Conservation (phyloP, 2,888 invertebrate species). For the Hoplodrina blanda region DNA sequence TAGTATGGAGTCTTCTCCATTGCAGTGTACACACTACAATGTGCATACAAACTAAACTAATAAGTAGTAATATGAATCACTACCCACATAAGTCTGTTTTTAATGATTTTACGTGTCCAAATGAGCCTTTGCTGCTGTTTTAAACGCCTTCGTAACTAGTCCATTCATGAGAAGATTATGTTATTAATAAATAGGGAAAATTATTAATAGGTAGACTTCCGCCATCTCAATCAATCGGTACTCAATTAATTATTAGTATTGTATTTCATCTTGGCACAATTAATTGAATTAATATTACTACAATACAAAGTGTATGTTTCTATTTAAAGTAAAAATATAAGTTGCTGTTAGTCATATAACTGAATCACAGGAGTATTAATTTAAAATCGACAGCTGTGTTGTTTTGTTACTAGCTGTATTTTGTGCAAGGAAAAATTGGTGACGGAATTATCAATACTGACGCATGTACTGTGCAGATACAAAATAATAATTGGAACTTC, state of each 20-base stretch:
- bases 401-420: neutral
- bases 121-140: neutral
- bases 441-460: neutral
- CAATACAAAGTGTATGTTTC: neutral
- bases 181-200: conserved; percentile 26
- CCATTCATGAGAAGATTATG: conserved; percentile 23
- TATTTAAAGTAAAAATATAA: neutral
- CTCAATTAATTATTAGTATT: neutral
- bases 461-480: neutral
- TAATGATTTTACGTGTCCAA: neutral
- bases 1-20: no score
- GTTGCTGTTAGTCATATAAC: neutral
- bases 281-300: neutral
- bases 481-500: neutral
- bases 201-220: neutral
- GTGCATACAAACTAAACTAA: no score
- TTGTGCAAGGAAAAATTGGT: conserved; percentile 23
- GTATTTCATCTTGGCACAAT: neutral
- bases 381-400: conserved; percentile 9
- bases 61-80: neutral
- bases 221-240: neutral
- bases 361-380: conserved; percentile 15
- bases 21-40: no score
- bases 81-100: neutral
- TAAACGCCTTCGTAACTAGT: neutral